Evolutionary conservation across 2,113 vertebrate genomes (phyloP).

Genomic region (Vanacampus margaritifer): DNA sequence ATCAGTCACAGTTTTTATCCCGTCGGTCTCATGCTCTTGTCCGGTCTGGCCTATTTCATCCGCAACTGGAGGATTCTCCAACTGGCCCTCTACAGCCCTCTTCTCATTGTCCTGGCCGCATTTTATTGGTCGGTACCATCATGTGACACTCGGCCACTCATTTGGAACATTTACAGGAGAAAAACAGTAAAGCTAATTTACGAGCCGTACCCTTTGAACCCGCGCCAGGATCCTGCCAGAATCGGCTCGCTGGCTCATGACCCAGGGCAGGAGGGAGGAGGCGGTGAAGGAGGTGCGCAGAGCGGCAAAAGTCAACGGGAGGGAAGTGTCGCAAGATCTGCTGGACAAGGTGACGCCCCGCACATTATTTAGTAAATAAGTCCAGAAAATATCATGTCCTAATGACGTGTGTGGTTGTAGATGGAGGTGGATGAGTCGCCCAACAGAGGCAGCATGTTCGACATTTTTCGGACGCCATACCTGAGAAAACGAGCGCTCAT

Average conservation of each 20-base stretch:
- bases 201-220: not conserved
- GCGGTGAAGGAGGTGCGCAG: constrained; percentile 76
- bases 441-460: constrained; percentile 67
- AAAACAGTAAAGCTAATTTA: not conserved
- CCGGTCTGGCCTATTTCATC: constrained; percentile 77
- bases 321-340: constrained; percentile 61
- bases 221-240: constrained; percentile 79
- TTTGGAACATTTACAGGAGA: too few relatives aligned
- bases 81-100: constrained; percentile 68
- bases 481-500: constrained; percentile 75
- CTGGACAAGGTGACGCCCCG: constrained; percentile 70
- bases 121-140: constrained; percentile 71
- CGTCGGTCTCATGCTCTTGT: constrained; percentile 73
- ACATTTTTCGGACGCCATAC: constrained; percentile 72
- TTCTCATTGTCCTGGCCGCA: constrained; percentile 61
- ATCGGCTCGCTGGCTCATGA: constrained; percentile 84
- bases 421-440: constrained; percentile 57
- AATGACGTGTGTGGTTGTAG: constrained; percentile 51
- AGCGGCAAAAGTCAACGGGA: constrained; percentile 75
- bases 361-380: too few relatives aligned
- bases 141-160: not conserved
- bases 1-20: constrained; percentile 67
- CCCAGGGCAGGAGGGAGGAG: constrained; percentile 71
- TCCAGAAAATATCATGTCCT: not conserved
- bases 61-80: constrained; percentile 84